Evolutionary conservation across 2,888 invertebrate genomes (phyloP), one percentile per base, ranked within the genome.

Genomic region (Eledona agricola): DNA sequence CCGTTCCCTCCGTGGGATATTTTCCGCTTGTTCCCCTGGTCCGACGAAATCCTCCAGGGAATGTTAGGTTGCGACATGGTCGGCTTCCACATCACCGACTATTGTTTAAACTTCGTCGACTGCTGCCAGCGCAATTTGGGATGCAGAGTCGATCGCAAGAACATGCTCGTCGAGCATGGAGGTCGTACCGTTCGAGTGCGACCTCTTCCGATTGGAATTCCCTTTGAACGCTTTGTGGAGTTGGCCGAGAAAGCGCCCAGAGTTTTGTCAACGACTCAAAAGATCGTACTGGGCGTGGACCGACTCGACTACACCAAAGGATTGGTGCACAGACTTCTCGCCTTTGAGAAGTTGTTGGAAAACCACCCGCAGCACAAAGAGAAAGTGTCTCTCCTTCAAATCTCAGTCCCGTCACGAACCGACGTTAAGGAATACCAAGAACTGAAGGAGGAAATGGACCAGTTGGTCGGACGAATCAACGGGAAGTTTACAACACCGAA

Each of bases 1-100:
- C 96, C 96, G 0, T 96, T 96, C 75, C 94, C 94, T 6, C 89
- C 94, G 6, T 95, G 94, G 91, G 95, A 95, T 69, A 93, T 94
- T 61, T 93, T 92, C 75, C 81, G 93, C 54, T 79, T 94, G 37
- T 89, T 95, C 67, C 93, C 93, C 1, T 93, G 93, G 91, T 89
- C 91, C n/a, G 93, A 93, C 75, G 94, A 94, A 78, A 88, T 96
- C 45, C 81, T 96, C 15, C 93, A 94, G 75, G 95, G 95, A 58
- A 89, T 96, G 82, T 81, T 96, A 38, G 89, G 90, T 63, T 93
- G 93, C 75, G 95, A 95, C 69, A 89, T 95, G 88, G 93, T 95
- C 28, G 93, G 93, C 22, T 94, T 94, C 73, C 94, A 94, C 72
- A 93, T 93, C 65, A 88, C 89, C 59, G 93, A 93, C 72, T 93